Evolutionary conservation across 2,888 invertebrate species (phyloP), one percentile per base, ranked within the genome.

Genomic region (Cybosia mesomella): DNA sequence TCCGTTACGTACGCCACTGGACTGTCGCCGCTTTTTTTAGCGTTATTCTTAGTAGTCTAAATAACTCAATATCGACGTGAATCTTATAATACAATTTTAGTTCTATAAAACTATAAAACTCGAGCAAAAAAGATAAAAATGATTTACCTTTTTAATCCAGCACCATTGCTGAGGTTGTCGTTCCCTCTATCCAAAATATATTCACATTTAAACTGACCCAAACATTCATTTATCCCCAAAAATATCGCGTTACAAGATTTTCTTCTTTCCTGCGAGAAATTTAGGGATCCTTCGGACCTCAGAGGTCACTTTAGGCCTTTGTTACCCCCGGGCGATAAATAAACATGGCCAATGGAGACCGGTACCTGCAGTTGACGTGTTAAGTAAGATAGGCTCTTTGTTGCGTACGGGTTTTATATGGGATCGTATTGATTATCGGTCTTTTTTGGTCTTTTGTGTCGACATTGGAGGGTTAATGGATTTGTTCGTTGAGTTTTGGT

Each of bases 221-320:
- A 72, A 69, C 63, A 72, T 70, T 70, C 66, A 71, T 72, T 74
- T 76, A 77, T 78, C 78, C 75, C 73, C 21, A 76, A 83, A 85
- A 85, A 81, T 83, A 82, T 84, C 79, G 72, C 77, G 72, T 76
- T 80, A 79, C 77, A 76, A 74, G 74, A 70, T 77, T 74, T 79
- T 73, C 83, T 79, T 84, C 84, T 85, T 83, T 80, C 74, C 75
- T 75, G 77, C 81, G 79, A 78, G 75, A 82, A 85, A 87, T 85
- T 82, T 82, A 85, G 83, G 79, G 82, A 81, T 81, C 79, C 72
- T 71, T 66, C 39, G 74, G 85, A 85, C 85, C 85, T 77, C 73
- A 68, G 78, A 80, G 87, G 85, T 86, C 85, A 84, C 81, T 72
- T 49, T 68, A 65, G 77, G 77, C 68, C 66, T 83, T 81, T 79